Conservation (phyloP, 2,888 invertebrate genomes). For the Urechis unicinctus region DNA sequence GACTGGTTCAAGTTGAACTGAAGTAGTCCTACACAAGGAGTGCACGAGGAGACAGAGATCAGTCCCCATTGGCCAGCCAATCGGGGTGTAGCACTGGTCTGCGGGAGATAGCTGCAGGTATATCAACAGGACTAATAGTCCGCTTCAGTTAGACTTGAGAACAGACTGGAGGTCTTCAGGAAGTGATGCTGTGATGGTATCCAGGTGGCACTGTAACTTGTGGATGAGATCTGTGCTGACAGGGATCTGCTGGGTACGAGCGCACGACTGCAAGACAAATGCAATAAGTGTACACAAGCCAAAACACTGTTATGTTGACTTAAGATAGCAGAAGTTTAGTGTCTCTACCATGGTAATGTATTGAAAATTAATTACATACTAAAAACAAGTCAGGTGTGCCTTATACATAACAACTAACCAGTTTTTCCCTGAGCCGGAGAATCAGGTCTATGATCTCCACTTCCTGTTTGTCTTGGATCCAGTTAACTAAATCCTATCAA, state of each 20-base stretch:
- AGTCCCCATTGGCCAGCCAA: too few relatives aligned
- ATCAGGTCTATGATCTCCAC: conserved; percentile 98
- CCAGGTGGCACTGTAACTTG: conserved; percentile 62
- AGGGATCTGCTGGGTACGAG: conserved; percentile 39
- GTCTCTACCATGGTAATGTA: neutral
- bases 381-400: neutral
- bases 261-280: conserved; percentile 8
- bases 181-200: conserved; percentile 73
- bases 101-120: too few relatives aligned
- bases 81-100: too few relatives aligned
- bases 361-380: neutral
- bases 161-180: conserved; percentile 76
- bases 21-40: too few relatives aligned
- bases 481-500: conserved; percentile 75
- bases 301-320: neutral
- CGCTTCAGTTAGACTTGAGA: neutral
- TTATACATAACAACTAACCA: conserved; percentile 57
- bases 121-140: too few relatives aligned
- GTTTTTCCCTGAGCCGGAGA: conserved; percentile 80
- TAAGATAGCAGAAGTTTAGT: neutral
- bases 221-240: conserved; percentile 56
- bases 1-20: too few relatives aligned
- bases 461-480: conserved; percentile 88
- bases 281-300: neutral
- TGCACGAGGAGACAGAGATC: too few relatives aligned